phyloP scores from a whole-genome alignment of 2,888 invertebrate species.

The Drosophila rellima region DNA sequence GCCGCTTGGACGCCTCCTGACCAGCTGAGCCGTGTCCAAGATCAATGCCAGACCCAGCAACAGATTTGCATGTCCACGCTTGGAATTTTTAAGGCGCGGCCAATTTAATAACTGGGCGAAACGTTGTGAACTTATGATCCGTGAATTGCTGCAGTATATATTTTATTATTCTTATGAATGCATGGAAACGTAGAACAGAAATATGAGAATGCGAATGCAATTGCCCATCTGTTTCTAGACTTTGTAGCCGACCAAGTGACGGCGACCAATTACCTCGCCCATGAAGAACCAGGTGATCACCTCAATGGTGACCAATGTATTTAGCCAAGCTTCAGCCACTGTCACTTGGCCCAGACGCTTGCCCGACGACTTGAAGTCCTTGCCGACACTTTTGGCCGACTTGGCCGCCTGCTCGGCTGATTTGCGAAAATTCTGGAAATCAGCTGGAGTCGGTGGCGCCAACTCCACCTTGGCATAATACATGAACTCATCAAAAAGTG shows the following conservation, averaged over 20 bases:
- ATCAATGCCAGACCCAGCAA: constrained; percentile 69
- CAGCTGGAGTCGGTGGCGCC: constrained; percentile 60
- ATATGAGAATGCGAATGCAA: background rate
- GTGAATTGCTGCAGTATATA: constrained; percentile 34
- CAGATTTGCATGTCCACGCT: constrained; percentile 47
- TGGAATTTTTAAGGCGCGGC: constrained; percentile 67
- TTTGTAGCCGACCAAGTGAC: constrained; percentile 70
- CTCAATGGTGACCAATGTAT: constrained; percentile 62
- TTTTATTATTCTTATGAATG: constrained; percentile 21
- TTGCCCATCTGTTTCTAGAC: constrained; percentile 46
- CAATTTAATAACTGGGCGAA: constrained; percentile 31
- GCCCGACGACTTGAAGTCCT: constrained; percentile 25
- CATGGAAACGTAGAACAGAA: background rate
- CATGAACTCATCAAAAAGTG: constrained; percentile 60
- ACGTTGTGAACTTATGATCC: constrained; percentile 45
- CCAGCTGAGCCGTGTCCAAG: constrained; percentile 55
- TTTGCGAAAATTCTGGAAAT: constrained; percentile 48
- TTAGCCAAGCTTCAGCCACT: constrained; percentile 58
- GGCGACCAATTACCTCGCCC: constrained; percentile 73
- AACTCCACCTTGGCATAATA: constrained; percentile 69
- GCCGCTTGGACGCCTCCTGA: constrained; percentile 65
- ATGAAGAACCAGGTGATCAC: constrained; percentile 69
- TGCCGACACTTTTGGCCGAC: constrained; percentile 43
- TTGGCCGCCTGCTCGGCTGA: constrained; percentile 43
- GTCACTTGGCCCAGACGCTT: constrained; percentile 44